Conservation (phyloP, 1,140 invertebrate species). For the Drosophila micromelanica region DNA sequence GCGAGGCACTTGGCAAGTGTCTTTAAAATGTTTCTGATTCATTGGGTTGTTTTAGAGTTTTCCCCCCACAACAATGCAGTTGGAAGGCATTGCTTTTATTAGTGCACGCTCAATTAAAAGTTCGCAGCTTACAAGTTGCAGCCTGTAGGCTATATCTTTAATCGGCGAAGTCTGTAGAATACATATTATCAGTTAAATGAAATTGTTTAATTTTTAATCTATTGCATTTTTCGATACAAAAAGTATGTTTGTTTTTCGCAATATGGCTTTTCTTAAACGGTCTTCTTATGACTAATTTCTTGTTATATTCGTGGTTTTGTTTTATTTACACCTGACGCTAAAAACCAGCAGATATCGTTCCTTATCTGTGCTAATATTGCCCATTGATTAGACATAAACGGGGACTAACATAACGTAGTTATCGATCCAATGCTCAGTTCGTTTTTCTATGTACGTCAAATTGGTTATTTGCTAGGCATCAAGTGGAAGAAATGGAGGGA, state of each 20-base stretch:
- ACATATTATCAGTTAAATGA: too few species aligned
- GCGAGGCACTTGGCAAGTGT: conserved; percentile 48
- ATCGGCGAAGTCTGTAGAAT: too few species aligned
- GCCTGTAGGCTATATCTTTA: not conserved
- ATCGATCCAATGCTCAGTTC: conserved; percentile 10
- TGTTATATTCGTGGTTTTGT: not conserved
- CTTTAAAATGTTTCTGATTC: conserved; percentile 53
- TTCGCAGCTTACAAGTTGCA: conserved; percentile 20
- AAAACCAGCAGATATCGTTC: conserved; percentile 13
- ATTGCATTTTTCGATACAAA: not conserved
- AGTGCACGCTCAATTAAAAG: conserved; percentile 53
- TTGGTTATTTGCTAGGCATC: conserved; percentile 1
- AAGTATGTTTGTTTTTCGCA: not conserved
- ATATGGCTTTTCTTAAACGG: not conserved
- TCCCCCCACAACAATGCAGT: conserved; percentile 5
- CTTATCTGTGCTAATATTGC: conserved; percentile 22
- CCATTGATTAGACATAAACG: conserved; percentile 33
- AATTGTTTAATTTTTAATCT: not conserved
- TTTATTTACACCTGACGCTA: conserved; percentile 5
- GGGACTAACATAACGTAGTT: conserved; percentile 8
- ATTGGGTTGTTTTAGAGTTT: conserved; percentile 10
- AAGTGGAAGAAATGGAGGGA: conserved; percentile 2
- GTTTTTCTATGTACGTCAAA: conserved; percentile 6
- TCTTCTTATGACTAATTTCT: conserved; percentile 27
- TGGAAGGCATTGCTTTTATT: conserved; percentile 16